phyloP scores from a whole-genome alignment of 2,113 vertebrate genomes.

The Erythrocebus patas region DNA sequence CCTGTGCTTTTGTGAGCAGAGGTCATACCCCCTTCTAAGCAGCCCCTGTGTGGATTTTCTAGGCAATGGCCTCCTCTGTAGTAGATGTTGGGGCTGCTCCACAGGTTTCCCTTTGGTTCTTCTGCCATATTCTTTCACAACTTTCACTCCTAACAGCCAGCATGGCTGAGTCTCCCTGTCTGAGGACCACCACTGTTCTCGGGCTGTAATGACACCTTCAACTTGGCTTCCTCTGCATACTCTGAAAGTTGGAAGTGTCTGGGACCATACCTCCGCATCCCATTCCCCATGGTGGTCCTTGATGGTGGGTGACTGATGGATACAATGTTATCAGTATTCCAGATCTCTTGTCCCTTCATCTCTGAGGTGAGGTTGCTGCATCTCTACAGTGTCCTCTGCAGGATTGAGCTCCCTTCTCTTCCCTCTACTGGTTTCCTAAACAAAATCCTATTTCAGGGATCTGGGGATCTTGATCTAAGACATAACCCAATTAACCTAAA shows the following conservation, averaged over 20 bases:
- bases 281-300: rapidly evolving
- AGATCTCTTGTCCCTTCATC: not conserved
- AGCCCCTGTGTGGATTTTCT: not conserved
- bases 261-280: not conserved
- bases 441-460: not conserved
- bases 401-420: not conserved
- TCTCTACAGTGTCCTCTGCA: not conserved
- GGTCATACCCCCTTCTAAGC: not conserved
- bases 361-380: not conserved
- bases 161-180: not conserved
- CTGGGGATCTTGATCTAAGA: not conserved
- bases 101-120: not conserved
- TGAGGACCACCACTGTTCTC: not conserved
- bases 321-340: rapidly evolving
- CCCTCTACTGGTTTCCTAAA: not conserved
- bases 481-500: not conserved
- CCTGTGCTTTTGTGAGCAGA: not conserved
- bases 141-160: not conserved
- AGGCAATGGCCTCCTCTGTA: rapidly evolving
- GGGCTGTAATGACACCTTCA: not conserved
- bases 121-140: not conserved
- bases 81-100: not conserved
- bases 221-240: not conserved
- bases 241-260: not conserved
- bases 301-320: not conserved